Conservation (phyloP, 1,140 invertebrate species). For the Drosophila hydei region DNA sequence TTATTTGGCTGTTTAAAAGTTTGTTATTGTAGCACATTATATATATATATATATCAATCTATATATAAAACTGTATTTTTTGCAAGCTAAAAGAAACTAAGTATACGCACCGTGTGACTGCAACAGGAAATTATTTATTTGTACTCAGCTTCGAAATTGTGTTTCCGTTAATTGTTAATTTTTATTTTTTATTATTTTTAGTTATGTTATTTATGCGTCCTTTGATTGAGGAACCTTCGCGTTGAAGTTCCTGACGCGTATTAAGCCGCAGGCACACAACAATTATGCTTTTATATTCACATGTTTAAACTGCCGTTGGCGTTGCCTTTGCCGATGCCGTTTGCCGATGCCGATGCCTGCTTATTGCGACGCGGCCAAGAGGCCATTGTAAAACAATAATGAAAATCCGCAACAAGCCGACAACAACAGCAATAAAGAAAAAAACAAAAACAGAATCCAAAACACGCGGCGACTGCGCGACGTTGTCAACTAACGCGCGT, state of each 20-base stretch:
- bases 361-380: constrained; percentile 68
- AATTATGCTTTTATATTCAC: constrained; percentile 77
- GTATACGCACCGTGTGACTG: constrained; percentile 69
- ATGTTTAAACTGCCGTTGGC: constrained; percentile 32
- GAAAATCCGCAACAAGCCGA: constrained; percentile 41
- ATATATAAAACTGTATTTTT: constrained; percentile 15
- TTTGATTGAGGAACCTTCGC: constrained; percentile 50
- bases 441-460: constrained; percentile 12
- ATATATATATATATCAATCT: background rate
- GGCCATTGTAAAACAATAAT: constrained; percentile 72
- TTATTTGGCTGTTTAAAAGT: constrained; percentile 21
- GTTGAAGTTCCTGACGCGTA: constrained; percentile 65
- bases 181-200: constrained; percentile 7
- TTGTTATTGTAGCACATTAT: constrained; percentile 47
- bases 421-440: constrained; percentile 9
- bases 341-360: constrained; percentile 47
- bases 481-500: constrained; percentile 28
- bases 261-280: constrained; percentile 62
- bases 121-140: constrained; percentile 38
- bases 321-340: constrained; percentile 24
- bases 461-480: constrained; percentile 47
- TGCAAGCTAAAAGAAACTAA: constrained; percentile 30
- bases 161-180: constrained; percentile 10
- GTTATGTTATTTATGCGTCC: constrained; percentile 9
- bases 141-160: constrained; percentile 3